Conservation (phyloP, 2,888 invertebrate genomes). For the Iphiclides podalirius region DNA sequence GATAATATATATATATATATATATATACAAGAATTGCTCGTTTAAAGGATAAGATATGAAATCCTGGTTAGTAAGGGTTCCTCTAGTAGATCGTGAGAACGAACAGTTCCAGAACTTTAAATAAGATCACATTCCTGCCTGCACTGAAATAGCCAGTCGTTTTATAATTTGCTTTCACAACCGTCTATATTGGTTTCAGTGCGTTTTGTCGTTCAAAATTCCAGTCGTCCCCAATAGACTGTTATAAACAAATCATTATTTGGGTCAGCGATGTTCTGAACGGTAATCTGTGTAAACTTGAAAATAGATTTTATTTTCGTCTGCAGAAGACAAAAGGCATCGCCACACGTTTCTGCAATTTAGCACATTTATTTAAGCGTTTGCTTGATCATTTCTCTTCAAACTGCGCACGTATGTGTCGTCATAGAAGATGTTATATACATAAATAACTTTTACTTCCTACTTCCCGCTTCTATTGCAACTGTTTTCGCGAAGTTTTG, state of each 20-base stretch:
- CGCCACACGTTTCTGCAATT: conserved; percentile 29
- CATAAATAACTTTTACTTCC: background rate
- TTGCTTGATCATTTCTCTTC: background rate
- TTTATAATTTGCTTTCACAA: conserved; percentile 21
- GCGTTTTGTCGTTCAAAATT: conserved; percentile 41
- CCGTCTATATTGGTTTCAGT: conserved; percentile 31
- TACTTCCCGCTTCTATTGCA: too few relatives aligned
- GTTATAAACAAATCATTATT: conserved; percentile 53
- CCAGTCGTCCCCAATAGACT: conserved; percentile 48
- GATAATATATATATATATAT: too few relatives aligned
- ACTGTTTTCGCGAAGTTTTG: conserved; percentile 28
- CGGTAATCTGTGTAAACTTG: conserved; percentile 63
- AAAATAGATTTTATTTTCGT: conserved; percentile 70
- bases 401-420: background rate
- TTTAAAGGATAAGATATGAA: too few relatives aligned
- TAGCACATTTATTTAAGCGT: conserved; percentile 27
- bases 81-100: too few relatives aligned
- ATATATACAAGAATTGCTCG: too few relatives aligned
- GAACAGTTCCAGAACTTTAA: too few relatives aligned
- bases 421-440: background rate
- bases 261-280: conserved; percentile 62
- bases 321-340: conserved; percentile 40
- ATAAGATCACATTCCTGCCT: too few relatives aligned
- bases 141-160: conserved; percentile 34
- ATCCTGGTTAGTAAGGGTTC: too few relatives aligned